Conservation (phyloP, 2,797 vertebrate species). For the Muraenolepis orangiensis region DNA sequence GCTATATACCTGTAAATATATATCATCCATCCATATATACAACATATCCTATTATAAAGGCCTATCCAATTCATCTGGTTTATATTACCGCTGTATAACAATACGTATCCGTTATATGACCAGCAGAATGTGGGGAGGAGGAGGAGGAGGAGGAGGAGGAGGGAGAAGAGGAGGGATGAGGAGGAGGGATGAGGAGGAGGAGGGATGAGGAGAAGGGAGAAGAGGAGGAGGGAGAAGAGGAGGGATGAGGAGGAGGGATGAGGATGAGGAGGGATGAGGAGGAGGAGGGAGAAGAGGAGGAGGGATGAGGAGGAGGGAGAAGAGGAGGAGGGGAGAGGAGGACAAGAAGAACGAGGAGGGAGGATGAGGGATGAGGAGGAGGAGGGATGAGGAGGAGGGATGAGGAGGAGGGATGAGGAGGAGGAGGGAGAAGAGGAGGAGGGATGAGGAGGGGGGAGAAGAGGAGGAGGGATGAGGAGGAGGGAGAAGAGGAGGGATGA, state of each 20-base stretch:
- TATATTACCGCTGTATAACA: not conserved
- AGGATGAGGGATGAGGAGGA: no score
- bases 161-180: not conserved
- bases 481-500: no score
- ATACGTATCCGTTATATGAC: no score
- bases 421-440: not conserved
- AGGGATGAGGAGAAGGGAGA: slow-evolving; percentile 14
- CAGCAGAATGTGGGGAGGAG: no score
- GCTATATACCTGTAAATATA: no score
- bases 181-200: not conserved
- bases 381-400: no score
- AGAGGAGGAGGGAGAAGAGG: no score
- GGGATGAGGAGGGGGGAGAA: not conserved
- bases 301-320: slow-evolving; percentile 18
- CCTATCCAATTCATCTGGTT: not conserved
- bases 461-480: slow-evolving; percentile 9
- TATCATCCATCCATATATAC: not conserved
- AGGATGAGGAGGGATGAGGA: not conserved
- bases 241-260: not conserved
- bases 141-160: not conserved
- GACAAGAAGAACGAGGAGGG: not conserved
- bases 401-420: not conserved
- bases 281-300: not conserved
- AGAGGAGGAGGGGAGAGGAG: not conserved
- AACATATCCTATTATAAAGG: not conserved